A percentile compares a stretch with the other conserved stretches of the same genome.
These are phyloP conservation scores for Triops longicaudatus DNA, from an alignment of 1,140 invertebrate genomes.

Conservation along the genomic window DNA sequence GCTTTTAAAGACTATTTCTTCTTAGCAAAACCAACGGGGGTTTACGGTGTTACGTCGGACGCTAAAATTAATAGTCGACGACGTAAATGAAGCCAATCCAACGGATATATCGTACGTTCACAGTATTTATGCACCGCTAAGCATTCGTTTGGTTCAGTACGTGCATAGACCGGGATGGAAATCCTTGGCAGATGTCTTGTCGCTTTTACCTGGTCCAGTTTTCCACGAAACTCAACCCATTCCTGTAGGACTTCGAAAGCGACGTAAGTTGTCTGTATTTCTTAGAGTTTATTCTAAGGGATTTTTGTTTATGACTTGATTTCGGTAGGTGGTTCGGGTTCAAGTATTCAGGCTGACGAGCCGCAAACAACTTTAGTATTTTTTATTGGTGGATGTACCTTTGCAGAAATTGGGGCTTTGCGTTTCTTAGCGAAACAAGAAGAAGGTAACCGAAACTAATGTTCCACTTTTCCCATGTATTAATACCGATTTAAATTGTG, in stretches of 20 bases:
- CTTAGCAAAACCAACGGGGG: constrained; percentile 35
- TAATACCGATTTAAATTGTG: constrained; percentile 36
- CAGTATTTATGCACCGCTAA: constrained; percentile 89
- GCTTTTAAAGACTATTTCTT: constrained; percentile 28
- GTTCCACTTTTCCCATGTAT: neutral
- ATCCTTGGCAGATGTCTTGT: constrained; percentile 56
- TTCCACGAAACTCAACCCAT: constrained; percentile 47
- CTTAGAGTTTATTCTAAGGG: constrained; percentile 17
- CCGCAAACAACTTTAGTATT: constrained; percentile 80
- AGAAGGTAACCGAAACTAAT: constrained; percentile 51
- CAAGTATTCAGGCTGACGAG: constrained; percentile 56
- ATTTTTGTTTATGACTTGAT: constrained; percentile 12
- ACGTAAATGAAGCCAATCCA: constrained; percentile 70
- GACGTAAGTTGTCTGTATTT: constrained; percentile 28
- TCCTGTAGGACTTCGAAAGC: constrained; percentile 38
- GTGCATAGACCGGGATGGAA: constrained; percentile 76
- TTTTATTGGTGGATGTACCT: constrained; percentile 93
- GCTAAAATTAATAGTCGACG: constrained; percentile 73
- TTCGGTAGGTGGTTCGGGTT: constrained; percentile 46
- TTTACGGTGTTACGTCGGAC: constrained; percentile 49
- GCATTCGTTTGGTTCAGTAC: constrained; percentile 75
- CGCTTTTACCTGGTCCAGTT: constrained; percentile 53
- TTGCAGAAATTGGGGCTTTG: constrained; percentile 85
- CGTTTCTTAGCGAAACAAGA: constrained; percentile 85
- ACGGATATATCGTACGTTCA: constrained; percentile 89